These are phyloP conservation scores for Platycheirus rosarum DNA, from an alignment of 2,888 invertebrate genomes.

Conservation along the genomic window DNA sequence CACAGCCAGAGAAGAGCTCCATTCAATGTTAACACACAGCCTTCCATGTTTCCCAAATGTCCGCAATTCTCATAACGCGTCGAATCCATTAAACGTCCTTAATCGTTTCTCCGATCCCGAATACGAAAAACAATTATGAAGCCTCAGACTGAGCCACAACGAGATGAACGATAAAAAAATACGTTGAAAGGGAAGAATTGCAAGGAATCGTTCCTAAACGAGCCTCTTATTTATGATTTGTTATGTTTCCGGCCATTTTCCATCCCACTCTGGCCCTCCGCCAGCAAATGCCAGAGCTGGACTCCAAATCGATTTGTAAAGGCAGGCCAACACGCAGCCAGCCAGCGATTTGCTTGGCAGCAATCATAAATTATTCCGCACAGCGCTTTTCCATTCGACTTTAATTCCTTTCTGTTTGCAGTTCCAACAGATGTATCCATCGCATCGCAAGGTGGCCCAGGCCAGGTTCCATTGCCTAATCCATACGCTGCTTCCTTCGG, in stretches of 20 bases:
- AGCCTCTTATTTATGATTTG: constrained; percentile 82
- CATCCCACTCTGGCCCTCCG: constrained; percentile 40
- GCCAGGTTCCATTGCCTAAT: constrained; percentile 13
- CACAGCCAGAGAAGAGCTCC: not conserved
- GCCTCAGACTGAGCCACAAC: constrained; percentile 47
- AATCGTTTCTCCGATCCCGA: constrained; percentile 71
- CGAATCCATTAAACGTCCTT: constrained; percentile 74
- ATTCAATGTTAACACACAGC: constrained; percentile 48
- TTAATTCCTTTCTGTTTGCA: constrained; percentile 65
- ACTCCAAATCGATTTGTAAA: constrained; percentile 73
- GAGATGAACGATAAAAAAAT: constrained; percentile 62
- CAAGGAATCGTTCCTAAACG: constrained; percentile 81
- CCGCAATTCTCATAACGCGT: constrained; percentile 70
- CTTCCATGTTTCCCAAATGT: constrained; percentile 57
- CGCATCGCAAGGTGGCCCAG: constrained; percentile 59
- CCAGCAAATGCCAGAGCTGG: constrained; percentile 31
- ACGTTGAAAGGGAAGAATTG: constrained; percentile 77
- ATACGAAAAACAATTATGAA: constrained; percentile 73
- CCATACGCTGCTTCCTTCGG: constrained; percentile 30
- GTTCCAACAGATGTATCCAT: constrained; percentile 65
- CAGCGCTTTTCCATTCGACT: constrained; percentile 54
- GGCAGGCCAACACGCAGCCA: constrained; percentile 67
- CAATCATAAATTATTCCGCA: constrained; percentile 71
- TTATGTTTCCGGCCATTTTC: constrained; percentile 80
- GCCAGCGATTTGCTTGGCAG: constrained; percentile 73